A percentile compares a stretch with the other conserved stretches of the same genome.
These are phyloP conservation scores for Plutomurus gul DNA, from an alignment of 1,140 invertebrate species.

Conservation along the genomic window DNA sequence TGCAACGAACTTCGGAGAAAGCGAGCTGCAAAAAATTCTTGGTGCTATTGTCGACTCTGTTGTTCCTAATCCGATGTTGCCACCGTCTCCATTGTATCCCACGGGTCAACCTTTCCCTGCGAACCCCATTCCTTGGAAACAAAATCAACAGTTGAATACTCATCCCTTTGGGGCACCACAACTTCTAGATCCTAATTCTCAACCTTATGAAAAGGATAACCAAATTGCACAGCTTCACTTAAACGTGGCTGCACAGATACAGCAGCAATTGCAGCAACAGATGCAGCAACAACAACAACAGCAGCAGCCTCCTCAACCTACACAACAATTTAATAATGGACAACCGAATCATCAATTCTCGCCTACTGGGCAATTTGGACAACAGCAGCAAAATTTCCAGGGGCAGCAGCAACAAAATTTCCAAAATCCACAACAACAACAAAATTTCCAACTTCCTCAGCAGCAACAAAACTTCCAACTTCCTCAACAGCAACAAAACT, in stretches of 20 bases:
- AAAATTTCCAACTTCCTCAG: not conserved
- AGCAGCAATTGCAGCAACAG: not conserved
- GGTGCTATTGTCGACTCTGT: conserved; percentile 37
- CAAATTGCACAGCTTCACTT: too few species aligned
- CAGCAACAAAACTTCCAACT: conserved; percentile 8
- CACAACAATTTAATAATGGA: not conserved
- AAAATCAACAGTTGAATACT: not conserved
- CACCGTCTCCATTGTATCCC: not conserved
- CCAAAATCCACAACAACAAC: conserved; percentile 30
- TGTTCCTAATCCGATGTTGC: not conserved
- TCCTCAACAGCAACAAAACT: not conserved
- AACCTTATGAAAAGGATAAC: not conserved
- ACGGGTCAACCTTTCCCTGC: not conserved
- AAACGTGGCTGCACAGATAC: not conserved
- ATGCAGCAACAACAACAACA: not conserved
- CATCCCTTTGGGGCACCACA: not conserved
- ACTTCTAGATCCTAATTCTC: not conserved
- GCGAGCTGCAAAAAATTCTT: conserved; percentile 38
- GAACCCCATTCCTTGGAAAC: not conserved
- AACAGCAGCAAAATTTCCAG: not conserved
- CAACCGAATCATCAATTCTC: not conserved
- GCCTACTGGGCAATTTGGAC: too few species aligned
- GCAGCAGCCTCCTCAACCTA: not conserved
- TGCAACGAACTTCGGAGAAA: not conserved
- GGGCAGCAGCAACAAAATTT: not conserved